These are phyloP conservation scores for Ferrisia virgata DNA, from an alignment of 2,888 invertebrate species.

Conservation along the genomic window DNA sequence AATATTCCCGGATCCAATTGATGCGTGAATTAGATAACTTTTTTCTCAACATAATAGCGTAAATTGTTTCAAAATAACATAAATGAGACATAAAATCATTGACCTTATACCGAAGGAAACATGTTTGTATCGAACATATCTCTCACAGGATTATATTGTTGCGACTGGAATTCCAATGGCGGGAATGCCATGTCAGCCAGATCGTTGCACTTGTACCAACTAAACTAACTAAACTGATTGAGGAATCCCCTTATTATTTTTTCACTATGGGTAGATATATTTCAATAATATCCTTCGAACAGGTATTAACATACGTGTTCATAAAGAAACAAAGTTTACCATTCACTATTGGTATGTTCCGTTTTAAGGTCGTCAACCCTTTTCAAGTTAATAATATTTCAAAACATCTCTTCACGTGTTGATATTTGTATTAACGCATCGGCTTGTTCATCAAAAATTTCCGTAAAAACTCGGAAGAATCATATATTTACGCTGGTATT, in stretches of 20 bases:
- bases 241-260: conserved; percentile 2
- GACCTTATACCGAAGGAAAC: not conserved
- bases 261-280: not conserved
- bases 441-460: not conserved
- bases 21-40: not conserved
- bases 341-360: not conserved
- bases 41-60: not conserved
- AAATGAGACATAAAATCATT: not conserved
- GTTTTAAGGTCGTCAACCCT: conserved; percentile 9
- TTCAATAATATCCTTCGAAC: not conserved
- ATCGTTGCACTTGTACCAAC: conserved; percentile 1
- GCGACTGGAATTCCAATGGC: not conserved
- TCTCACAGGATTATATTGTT: conserved; percentile 2
- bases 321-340: not conserved
- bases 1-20: not conserved
- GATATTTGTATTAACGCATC: not conserved
- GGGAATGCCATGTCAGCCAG: not conserved
- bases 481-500: not conserved
- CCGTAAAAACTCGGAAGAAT: not conserved
- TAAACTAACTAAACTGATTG: not conserved
- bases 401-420: not conserved
- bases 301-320: not conserved
- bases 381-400: not conserved
- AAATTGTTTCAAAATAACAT: not conserved
- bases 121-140: not conserved